Evolutionary conservation across 2,797 vertebrate species (phyloP).

Genomic region (Erethizon dorsatum): DNA sequence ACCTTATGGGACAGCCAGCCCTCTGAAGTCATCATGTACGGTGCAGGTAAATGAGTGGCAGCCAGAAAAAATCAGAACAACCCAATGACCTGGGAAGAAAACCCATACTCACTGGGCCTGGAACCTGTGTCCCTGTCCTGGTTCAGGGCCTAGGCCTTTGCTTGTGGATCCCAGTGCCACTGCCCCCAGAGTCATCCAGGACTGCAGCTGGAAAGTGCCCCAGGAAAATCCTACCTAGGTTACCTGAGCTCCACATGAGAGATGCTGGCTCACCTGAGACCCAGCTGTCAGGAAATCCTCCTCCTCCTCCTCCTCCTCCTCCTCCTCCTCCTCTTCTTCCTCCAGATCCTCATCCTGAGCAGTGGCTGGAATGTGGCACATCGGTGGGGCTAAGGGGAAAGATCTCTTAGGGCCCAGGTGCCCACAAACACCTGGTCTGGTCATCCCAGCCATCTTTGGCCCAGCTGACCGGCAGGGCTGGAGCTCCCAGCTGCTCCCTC

Average conservation of each 20-base stretch:
- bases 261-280: slow-evolving; percentile 77
- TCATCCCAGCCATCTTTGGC: background rate
- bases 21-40: background rate
- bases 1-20: background rate
- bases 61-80: background rate
- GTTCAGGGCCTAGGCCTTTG: background rate
- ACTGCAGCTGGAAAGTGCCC: background rate
- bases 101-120: background rate
- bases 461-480: background rate
- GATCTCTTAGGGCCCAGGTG: background rate
- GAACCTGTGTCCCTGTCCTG: accelerated
- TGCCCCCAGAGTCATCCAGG: background rate
- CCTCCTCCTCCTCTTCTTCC: slow-evolving; percentile 39
- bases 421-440: background rate
- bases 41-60: background rate
- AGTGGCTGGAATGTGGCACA: background rate
- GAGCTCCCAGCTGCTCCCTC: background rate
- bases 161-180: background rate
- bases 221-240: background rate
- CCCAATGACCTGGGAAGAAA: background rate
- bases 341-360: slow-evolving; percentile 63
- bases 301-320: accelerated
- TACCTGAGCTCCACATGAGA: background rate
- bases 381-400: slow-evolving; percentile 71
- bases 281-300: slow-evolving; percentile 60